Percentiles rank a stretch among this genome's conserved stretches.
Evolutionary conservation across 2,888 invertebrate species (phyloP).

Genomic region (Drosophila subsilvestris): DNA sequence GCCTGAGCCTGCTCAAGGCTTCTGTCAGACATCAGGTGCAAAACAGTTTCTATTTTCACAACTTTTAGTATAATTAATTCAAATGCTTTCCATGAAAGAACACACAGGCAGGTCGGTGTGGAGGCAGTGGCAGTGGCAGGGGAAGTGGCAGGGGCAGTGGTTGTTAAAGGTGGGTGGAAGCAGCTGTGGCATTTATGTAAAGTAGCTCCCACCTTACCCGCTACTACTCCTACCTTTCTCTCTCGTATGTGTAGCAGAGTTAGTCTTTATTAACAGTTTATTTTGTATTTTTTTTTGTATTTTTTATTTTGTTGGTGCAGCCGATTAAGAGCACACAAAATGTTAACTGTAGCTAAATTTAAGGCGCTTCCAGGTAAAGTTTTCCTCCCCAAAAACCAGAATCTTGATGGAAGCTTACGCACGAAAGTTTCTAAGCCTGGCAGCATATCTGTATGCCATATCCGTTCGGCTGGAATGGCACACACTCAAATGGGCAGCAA

Average conservation of each 20-base stretch:
- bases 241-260: conserved; percentile 5
- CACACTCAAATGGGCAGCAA: no score
- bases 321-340: conserved; percentile 6
- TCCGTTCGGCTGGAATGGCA: no score
- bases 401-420: conserved; percentile 29
- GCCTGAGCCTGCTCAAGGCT: conserved; percentile 16
- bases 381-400: conserved; percentile 4
- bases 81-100: conserved; percentile 59
- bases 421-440: conserved; percentile 25
- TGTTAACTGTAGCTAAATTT: background rate
- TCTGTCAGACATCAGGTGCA: conserved; percentile 70
- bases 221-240: background rate
- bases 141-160: background rate
- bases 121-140: background rate
- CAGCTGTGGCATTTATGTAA: conserved; percentile 48
- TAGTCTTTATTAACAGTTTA: conserved; percentile 48
- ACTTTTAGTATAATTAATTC: conserved; percentile 78
- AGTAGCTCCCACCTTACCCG: conserved; percentile 16
- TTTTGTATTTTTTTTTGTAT: conserved; percentile 6
- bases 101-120: background rate
- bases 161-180: background rate
- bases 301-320: background rate
- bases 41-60: conserved; percentile 77
- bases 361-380: conserved; percentile 3
- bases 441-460: no score